Evolutionary conservation across 2,113 vertebrate genomes (phyloP), one percentile per base, ranked within the genome.

Genomic region (Labrus mixtus): DNA sequence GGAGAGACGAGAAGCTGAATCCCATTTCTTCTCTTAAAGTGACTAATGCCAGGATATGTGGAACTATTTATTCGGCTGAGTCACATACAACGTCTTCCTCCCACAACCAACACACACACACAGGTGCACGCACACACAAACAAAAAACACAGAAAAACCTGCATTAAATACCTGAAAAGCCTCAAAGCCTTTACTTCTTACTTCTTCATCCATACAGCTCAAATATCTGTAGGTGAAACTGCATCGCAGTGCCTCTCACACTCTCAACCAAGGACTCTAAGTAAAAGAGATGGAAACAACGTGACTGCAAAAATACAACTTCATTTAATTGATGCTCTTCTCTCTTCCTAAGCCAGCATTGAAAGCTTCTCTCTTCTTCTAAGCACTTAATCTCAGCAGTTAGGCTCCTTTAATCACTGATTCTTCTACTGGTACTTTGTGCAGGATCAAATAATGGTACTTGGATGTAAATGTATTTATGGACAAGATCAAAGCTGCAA

Each of bases 11-110:
- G 39, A 41, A 68, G 60, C 54, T 75, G 59, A 63, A 70, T 72
- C 66, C 61, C 15, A 13, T 55, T 55, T 70, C 39, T 76, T 86
- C 66, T 86, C 79, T 82, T 57, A 10, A 78, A 57, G 57, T 80
- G 85, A 89, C 75, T 73, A 86, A 89, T 66, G 43, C 71, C 8
- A 4, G 53, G 77, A 86, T 74, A 71, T 56, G 73, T 84, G 75
- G 48, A 87, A 78, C 63, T 73, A 81, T 85, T 79, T 80, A 81
- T 85, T 79, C 16, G 13, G 54, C 58, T 85, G 88, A 92, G 76
- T 91, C 90, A 91, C 29, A 72, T 16, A 64, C 29, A 33, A 33
- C 9, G 48, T 73, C 75, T 50, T 78, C 68, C 85, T 74, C 82
- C 82, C n/a, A 84, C 82, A 41, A n/a, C 58, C 25, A 48, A 71